These are phyloP conservation scores for Rhinopomastus cyanomelas DNA, from an alignment of 2,113 vertebrate species.

Conservation along the genomic window DNA sequence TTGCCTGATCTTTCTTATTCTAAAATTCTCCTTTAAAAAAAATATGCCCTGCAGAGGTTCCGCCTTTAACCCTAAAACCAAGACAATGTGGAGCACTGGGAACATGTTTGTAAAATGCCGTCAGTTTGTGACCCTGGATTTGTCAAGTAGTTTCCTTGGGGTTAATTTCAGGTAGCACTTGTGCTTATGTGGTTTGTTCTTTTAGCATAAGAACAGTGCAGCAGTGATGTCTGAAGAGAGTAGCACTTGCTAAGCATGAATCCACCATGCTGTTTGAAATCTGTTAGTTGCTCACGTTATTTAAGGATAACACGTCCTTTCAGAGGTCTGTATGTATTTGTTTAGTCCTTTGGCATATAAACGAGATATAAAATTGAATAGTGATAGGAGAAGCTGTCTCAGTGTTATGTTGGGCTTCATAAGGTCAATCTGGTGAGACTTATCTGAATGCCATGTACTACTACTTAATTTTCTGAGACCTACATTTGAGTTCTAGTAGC, in stretches of 20 bases:
- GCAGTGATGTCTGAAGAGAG: neutral
- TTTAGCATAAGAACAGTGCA: neutral
- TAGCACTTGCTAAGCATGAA: neutral
- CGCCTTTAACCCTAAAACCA: too few species aligned
- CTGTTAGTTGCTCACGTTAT: neutral
- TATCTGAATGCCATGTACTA: neutral
- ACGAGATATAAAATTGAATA: neutral
- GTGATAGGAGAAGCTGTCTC: neutral
- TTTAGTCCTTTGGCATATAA: neutral
- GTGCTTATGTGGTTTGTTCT: neutral
- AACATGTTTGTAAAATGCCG: neutral
- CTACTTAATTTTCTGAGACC: neutral
- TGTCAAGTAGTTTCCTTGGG: neutral
- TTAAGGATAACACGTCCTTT: neutral
- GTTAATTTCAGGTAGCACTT: neutral
- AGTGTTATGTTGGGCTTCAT: accelerated
- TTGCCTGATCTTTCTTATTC: too few species aligned
- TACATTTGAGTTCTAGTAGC: neutral
- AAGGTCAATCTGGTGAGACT: neutral
- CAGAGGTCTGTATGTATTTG: neutral
- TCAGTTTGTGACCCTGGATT: neutral
- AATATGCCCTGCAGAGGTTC: too few species aligned
- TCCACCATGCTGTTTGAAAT: neutral
- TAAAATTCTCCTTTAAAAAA: too few species aligned
- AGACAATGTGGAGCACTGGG: neutral